These are phyloP conservation scores for Laticauda colubrina DNA, from an alignment of 2,113 vertebrate species.

Conservation along the genomic window DNA sequence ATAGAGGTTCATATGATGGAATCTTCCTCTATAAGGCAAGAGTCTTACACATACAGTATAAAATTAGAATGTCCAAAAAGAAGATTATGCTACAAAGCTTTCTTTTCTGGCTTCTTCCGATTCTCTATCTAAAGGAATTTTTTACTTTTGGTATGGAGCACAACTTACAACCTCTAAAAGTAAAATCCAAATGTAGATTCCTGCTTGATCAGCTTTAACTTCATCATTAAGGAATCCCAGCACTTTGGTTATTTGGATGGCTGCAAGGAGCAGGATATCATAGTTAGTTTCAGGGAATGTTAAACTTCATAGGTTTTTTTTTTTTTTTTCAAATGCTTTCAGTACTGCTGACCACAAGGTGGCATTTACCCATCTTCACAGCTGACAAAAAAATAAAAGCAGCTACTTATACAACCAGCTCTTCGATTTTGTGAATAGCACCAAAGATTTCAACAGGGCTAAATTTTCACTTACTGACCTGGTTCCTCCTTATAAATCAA, in stretches of 20 bases:
- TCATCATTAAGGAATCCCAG: neutral
- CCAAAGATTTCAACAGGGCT: slow-evolving; percentile 30
- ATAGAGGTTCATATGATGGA: neutral
- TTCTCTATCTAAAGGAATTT: neutral
- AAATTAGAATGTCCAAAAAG: neutral
- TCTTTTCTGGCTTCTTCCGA: neutral
- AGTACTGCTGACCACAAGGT: slow-evolving; percentile 22
- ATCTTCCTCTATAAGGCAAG: neutral
- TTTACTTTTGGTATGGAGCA: neutral
- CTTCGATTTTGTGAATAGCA: slow-evolving; percentile 43
- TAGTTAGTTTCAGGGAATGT: neutral
- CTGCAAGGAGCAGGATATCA: too few species aligned
- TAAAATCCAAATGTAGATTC: neutral
- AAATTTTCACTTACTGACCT: neutral
- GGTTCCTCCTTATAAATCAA: neutral
- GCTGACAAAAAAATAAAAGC: slow-evolving; percentile 13
- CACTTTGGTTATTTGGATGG: neutral
- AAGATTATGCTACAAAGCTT: neutral
- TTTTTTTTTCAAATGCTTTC: slow-evolving; percentile 26
- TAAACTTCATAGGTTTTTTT: neutral
- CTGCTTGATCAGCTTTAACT: neutral
- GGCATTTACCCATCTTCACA: slow-evolving; percentile 32
- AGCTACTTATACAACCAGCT: slow-evolving; percentile 33
- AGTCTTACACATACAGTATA: neutral
- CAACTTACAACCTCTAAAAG: neutral